Base-by-base conservation (phyloP, 2,888 invertebrate genomes). In the Perizoma affinitatum region DNA sequence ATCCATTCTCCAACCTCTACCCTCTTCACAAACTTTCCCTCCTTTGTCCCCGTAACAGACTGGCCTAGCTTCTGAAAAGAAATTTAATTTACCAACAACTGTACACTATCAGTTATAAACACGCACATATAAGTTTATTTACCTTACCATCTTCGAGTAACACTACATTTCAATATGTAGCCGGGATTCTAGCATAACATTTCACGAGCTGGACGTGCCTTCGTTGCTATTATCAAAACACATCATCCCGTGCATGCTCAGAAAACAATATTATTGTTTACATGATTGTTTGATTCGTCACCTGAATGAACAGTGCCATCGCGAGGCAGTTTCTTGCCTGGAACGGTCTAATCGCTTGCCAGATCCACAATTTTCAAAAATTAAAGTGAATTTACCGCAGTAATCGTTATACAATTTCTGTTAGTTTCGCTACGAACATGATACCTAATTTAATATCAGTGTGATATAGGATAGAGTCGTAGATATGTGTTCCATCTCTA, bases 261-360 rank as follows among this genome's bases (percentile, higher is more conserved):
- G 74, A 78, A 75, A 83, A 83, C 82, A 88, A 86, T 83, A 84
- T 83, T 82, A 87, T 88, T 90, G 90, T 90, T 89, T 87, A 86
- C 85, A 75, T 75, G 78, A 80, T 83, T 87, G 84, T 84, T 83
- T 79, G 83, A 82, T 84, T 84, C 74, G 86, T 83, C 86, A 86
- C 77, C 73, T 78, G 83, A 82, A 84, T 77, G 79, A 73, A 74
- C 74, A 68, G 73, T 53, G 66, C 59, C 48, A 68, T 68, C 75
- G 78, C 77, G 76, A 82, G 83, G 76, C 80, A 84, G 77, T 82
- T 58, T 59, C 68, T 65, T 53, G 51, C 62, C 67, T 65, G 72
- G 69, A 69, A 63, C 71, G 58, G 65, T 66, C 61, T 56, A 61
- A 67, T 22, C 58, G 54, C 51, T 61, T 45, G 60, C 54, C 57